Evolutionary conservation across 2,797 vertebrate species (phyloP).

Genomic region (Bradypodion pumilum): DNA sequence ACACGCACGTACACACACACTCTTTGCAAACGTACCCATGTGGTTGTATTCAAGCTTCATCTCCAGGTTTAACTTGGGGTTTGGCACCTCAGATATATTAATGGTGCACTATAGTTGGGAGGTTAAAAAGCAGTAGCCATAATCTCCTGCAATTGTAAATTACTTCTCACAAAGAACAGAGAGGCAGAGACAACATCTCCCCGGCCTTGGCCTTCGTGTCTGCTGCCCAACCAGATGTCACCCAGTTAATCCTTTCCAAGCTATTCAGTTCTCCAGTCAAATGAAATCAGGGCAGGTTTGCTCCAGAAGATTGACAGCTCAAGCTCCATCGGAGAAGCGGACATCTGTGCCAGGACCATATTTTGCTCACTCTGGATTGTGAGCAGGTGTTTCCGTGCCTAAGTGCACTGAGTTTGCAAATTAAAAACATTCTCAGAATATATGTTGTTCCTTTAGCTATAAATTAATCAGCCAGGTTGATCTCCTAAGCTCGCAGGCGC

Average conservation of each 20-base stretch:
- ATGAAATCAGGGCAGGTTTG: constrained; percentile 34
- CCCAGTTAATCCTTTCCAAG: constrained; percentile 35
- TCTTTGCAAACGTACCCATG: not conserved
- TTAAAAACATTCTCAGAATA: not conserved
- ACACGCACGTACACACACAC: not conserved
- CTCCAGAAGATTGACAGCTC: not conserved
- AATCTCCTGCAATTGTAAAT: constrained; percentile 25
- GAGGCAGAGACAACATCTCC: constrained; percentile 24
- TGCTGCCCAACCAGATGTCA: constrained; percentile 53
- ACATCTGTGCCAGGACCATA: not conserved
- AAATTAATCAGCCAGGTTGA: no score
- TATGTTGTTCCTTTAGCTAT: no score
- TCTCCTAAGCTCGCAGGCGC: no score
- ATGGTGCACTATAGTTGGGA: constrained; percentile 17
- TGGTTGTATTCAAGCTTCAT: not conserved
- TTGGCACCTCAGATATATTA: not conserved
- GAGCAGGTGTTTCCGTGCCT: not conserved
- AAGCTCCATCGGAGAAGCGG: not conserved
- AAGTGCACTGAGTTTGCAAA: not conserved
- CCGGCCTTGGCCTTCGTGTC: not conserved
- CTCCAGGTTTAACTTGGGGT: not conserved
- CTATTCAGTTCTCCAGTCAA: not conserved
- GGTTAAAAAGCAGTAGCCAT: not conserved
- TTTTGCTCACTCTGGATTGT: not conserved
- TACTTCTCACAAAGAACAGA: constrained; percentile 35